Percentiles rank a stretch among this genome's conserved stretches.
phyloP scores from a whole-genome alignment of 2,888 invertebrate genomes.

The Lycaena phlaeas region DNA sequence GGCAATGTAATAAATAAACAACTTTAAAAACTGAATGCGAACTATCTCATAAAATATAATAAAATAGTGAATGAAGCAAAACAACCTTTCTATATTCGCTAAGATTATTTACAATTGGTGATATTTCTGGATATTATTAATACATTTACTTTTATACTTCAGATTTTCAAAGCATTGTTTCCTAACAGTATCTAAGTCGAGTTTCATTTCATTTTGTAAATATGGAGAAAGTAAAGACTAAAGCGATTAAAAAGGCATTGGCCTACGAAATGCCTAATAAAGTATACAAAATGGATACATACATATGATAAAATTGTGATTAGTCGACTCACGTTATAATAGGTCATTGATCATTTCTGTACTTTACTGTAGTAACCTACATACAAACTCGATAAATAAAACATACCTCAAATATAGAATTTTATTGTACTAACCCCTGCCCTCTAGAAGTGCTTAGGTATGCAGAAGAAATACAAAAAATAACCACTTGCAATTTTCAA shows the following conservation, averaged over 20 bases:
- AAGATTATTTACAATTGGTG: no score
- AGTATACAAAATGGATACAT: constrained; percentile 62
- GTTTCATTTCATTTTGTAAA: not conserved
- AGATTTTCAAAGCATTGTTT: not conserved
- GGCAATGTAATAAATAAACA: no score
- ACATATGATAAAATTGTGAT: constrained; percentile 69
- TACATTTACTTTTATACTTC: no score
- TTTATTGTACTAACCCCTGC: constrained; percentile 26
- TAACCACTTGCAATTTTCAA: no score
- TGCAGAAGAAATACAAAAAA: no score
- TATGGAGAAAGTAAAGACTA: constrained; percentile 35
- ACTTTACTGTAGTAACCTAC: constrained; percentile 71
- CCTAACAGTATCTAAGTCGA: not conserved
- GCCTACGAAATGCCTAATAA: constrained; percentile 63
- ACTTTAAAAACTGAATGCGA: no score
- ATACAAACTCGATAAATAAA: constrained; percentile 72
- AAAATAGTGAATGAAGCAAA: no score
- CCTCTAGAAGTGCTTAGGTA: no score
- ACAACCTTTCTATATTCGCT: no score
- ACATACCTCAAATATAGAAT: constrained; percentile 63
- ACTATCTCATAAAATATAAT: no score
- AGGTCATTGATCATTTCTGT: constrained; percentile 67
- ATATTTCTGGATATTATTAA: no score
- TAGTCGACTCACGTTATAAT: constrained; percentile 64
- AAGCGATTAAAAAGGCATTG: constrained; percentile 43